Evolutionary conservation across 2,797 vertebrate species (phyloP).

Genomic region (Pangasius macronema): DNA sequence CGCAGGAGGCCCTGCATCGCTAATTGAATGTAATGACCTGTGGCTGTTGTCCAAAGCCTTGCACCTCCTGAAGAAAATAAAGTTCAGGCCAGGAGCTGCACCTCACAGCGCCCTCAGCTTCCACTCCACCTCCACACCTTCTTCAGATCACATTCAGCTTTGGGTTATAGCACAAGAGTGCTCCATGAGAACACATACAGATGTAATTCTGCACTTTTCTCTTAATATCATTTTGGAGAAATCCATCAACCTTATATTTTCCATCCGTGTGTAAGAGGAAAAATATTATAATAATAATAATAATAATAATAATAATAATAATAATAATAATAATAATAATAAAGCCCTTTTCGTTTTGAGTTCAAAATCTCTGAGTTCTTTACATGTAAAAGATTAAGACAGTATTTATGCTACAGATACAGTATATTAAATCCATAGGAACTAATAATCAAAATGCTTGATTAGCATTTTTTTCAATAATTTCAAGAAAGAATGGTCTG

Average conservation of each 20-base stretch:
- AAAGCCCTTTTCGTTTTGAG: background rate
- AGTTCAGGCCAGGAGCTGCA: constrained; percentile 20
- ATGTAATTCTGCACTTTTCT: background rate
- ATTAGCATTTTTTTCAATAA: background rate
- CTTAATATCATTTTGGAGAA: background rate
- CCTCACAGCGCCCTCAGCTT: background rate
- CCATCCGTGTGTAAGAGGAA: background rate
- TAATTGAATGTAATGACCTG: constrained; percentile 53
- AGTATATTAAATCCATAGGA: background rate
- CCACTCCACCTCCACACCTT: background rate
- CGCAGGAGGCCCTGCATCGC: constrained; percentile 21
- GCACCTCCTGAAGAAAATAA: constrained; percentile 4
- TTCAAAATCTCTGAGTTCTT: background rate
- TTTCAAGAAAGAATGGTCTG: too few species aligned
- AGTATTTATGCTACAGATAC: background rate
- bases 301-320: background rate
- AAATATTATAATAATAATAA: background rate
- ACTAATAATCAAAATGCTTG: too few species aligned
- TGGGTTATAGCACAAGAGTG: background rate
- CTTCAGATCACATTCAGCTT: background rate
- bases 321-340: background rate
- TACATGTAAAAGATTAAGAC: background rate
- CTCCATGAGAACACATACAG: background rate
- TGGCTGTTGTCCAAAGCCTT: constrained; percentile 42
- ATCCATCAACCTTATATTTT: background rate